Evolutionary conservation across 2,888 invertebrate genomes (phyloP).

Genomic region (Sinodicranocentrus sp.): DNA sequence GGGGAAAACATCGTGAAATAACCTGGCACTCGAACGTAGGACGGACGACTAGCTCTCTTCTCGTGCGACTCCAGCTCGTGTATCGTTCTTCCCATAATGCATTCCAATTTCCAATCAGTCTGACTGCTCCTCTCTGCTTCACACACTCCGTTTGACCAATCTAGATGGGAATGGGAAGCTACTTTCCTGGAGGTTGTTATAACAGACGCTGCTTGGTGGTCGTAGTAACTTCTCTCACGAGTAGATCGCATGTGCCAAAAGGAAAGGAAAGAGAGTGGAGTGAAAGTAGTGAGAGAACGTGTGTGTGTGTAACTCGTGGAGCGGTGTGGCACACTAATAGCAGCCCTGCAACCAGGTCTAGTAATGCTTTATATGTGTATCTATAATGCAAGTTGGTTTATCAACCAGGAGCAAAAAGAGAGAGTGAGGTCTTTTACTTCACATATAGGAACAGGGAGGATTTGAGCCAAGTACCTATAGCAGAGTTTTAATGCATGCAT

Average conservation of each 20-base stretch:
- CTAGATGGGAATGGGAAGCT: background rate
- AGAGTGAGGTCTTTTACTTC: background rate
- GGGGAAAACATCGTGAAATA: constrained; percentile 1
- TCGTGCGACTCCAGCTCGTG: background rate
- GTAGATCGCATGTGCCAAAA: constrained; percentile 39
- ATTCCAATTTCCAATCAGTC: constrained; percentile 19
- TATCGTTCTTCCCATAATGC: background rate
- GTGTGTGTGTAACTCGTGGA: background rate
- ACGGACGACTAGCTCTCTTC: background rate
- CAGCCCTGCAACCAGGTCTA: background rate
- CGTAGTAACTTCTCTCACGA: constrained; percentile 10
- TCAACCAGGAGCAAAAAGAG: constrained; percentile 16
- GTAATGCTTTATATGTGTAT: background rate
- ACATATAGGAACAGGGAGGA: background rate
- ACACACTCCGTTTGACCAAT: background rate
- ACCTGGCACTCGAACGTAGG: background rate
- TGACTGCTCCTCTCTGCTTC: background rate
- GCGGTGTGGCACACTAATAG: background rate
- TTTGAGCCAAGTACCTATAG: background rate
- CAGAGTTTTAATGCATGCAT: background rate
- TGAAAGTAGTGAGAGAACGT: constrained; percentile 15
- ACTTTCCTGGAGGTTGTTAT: background rate
- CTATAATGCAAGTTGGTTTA: background rate
- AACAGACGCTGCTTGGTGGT: background rate
- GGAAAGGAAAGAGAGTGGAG: constrained; percentile 6